Conservation (phyloP, 2,888 invertebrate species). For the Drosophila helvetica region DNA sequence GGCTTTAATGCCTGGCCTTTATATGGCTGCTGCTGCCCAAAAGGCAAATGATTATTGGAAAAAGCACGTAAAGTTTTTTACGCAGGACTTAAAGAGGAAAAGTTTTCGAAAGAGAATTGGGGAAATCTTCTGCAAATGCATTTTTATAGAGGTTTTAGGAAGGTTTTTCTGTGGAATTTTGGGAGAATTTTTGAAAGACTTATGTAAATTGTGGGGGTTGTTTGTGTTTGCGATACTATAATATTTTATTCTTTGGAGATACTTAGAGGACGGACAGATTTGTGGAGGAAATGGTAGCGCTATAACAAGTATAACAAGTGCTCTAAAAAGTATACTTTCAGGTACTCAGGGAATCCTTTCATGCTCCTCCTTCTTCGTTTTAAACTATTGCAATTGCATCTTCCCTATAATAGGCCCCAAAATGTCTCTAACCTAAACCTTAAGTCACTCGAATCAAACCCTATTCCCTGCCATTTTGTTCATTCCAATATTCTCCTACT, state of each 20-base stretch:
- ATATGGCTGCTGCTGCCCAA: constrained; percentile 20
- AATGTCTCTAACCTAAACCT: background rate
- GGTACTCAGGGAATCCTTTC: background rate
- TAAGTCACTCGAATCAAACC: background rate
- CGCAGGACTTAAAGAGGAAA: constrained; percentile 16
- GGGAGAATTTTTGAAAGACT: too few species aligned
- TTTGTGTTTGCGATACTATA: too few species aligned
- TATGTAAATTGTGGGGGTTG: too few species aligned
- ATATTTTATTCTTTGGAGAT: too few species aligned
- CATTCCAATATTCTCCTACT: background rate
- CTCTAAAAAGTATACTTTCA: too few species aligned
- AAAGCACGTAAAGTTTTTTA: constrained; percentile 33
- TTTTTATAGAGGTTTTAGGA: background rate
- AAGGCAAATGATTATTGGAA: constrained; percentile 38
- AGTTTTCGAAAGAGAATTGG: constrained; percentile 26
- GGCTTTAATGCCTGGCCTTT: constrained; percentile 38
- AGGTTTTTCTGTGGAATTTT: too few species aligned
- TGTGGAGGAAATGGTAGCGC: too few species aligned
- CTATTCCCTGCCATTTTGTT: background rate
- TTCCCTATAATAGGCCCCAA: background rate
- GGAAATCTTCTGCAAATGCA: constrained; percentile 15
- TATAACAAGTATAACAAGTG: too few species aligned
- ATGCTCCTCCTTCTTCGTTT: background rate
- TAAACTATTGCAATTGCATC: background rate
- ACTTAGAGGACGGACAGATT: too few species aligned